phyloP scores from a whole-genome alignment of 2,113 vertebrate genomes.

The Isurus oxyrinchus region DNA sequence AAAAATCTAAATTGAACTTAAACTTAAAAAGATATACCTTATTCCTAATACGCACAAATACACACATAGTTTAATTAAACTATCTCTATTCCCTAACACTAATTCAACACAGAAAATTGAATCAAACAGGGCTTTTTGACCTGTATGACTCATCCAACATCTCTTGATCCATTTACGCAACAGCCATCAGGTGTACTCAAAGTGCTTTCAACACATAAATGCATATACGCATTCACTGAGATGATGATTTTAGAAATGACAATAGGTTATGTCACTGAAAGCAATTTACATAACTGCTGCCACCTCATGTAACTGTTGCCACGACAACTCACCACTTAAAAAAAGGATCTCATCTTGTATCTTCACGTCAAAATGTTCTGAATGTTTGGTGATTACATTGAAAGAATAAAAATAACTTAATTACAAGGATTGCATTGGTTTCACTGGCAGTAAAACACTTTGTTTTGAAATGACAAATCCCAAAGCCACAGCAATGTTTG shows the following conservation, averaged over 20 bases:
- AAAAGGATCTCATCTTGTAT: not conserved
- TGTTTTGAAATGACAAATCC: not conserved
- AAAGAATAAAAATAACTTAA: not conserved
- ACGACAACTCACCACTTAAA: not conserved
- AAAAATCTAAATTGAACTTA: too few relatives aligned
- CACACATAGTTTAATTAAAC: too few relatives aligned
- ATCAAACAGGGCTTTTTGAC: not conserved
- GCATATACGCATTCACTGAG: too few relatives aligned
- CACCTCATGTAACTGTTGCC: not conserved
- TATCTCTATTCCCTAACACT: too few relatives aligned
- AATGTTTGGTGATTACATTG: not conserved
- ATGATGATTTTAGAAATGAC: not conserved
- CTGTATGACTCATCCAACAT: not conserved
- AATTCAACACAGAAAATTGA: not conserved
- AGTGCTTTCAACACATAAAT: not conserved
- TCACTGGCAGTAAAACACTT: not conserved
- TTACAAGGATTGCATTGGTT: not conserved
- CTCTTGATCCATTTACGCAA: not conserved
- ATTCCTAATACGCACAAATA: too few relatives aligned
- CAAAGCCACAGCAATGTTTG: not conserved
- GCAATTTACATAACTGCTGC: not conserved
- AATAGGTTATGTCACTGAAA: constrained; percentile 12
- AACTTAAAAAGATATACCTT: too few relatives aligned
- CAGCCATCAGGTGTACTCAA: not conserved
- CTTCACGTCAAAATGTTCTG: not conserved